Evolutionary conservation across 2,888 invertebrate genomes (phyloP).

Genomic region (Encarsia formosa): DNA sequence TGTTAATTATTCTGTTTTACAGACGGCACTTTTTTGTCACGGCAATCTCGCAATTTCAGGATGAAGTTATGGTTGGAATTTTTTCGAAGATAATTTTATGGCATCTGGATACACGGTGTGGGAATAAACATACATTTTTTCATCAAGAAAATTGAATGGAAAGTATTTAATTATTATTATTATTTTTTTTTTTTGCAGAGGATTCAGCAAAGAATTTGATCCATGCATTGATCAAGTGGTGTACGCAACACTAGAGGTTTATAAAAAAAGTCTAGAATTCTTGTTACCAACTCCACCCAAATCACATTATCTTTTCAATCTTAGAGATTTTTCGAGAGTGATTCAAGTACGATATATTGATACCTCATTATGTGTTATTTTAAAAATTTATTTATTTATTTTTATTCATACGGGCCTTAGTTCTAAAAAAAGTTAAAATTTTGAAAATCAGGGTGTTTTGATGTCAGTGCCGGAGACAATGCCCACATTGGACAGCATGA

Average conservation of each 20-base stretch:
- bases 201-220: conserved; percentile 92
- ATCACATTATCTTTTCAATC: conserved; percentile 91
- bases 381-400: conserved; percentile 3
- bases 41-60: conserved; percentile 85
- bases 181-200: conserved; percentile 49
- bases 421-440: too few species aligned
- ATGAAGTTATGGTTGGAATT: conserved; percentile 76
- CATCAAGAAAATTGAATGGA: not conserved
- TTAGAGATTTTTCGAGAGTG: conserved; percentile 90
- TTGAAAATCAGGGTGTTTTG: conserved; percentile 83
- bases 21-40: conserved; percentile 80
- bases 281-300: conserved; percentile 89
- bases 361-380: not conserved
- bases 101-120: conserved; percentile 88
- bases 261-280: conserved; percentile 75
- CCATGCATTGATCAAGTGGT: conserved; percentile 88
- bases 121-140: not conserved
- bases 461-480: conserved; percentile 90
- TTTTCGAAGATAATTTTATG: conserved; percentile 88
- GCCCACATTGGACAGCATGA: conserved; percentile 78
- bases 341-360: conserved; percentile 68
- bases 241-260: conserved; percentile 78
- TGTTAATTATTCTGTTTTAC: too few species aligned
- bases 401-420: too few species aligned
- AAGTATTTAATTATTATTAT: not conserved